Conservation (phyloP, 2,113 vertebrate genomes). For the Casuarius casuarius region DNA sequence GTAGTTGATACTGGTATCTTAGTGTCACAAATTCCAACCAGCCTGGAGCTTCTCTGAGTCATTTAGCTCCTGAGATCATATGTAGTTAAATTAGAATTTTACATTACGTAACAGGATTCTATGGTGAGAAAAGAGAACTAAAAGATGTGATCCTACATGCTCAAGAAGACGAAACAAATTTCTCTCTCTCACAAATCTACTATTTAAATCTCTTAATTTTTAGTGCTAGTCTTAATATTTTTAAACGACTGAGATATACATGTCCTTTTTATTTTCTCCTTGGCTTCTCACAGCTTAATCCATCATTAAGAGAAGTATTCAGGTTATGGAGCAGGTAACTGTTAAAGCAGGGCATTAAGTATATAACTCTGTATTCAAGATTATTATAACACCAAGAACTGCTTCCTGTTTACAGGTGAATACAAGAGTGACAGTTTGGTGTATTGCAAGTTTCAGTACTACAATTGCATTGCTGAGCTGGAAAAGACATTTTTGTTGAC, state of each 20-base stretch:
- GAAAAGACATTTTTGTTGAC: neutral
- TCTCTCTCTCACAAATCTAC: neutral
- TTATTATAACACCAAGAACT: neutral
- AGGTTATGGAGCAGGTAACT: neutral
- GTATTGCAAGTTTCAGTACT: neutral
- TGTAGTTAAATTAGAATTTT: neutral
- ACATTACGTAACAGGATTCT: neutral
- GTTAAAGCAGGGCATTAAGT: neutral
- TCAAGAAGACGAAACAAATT: neutral
- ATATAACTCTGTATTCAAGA: neutral
- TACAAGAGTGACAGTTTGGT: neutral
- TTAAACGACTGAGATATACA: neutral
- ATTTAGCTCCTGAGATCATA: neutral
- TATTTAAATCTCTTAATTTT: neutral
- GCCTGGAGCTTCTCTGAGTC: neutral
- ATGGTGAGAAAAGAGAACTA: neutral
- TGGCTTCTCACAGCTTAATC: neutral
- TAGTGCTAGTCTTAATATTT: neutral
- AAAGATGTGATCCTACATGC: neutral
- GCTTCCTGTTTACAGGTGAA: neutral
- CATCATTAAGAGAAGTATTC: neutral
- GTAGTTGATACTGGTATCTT: neutral
- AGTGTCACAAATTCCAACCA: neutral
- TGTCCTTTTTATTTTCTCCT: neutral
- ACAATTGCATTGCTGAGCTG: neutral